These are phyloP conservation scores for Hydrochoerus hydrochaeris DNA, from an alignment of 2,113 vertebrate species.

Conservation along the genomic window DNA sequence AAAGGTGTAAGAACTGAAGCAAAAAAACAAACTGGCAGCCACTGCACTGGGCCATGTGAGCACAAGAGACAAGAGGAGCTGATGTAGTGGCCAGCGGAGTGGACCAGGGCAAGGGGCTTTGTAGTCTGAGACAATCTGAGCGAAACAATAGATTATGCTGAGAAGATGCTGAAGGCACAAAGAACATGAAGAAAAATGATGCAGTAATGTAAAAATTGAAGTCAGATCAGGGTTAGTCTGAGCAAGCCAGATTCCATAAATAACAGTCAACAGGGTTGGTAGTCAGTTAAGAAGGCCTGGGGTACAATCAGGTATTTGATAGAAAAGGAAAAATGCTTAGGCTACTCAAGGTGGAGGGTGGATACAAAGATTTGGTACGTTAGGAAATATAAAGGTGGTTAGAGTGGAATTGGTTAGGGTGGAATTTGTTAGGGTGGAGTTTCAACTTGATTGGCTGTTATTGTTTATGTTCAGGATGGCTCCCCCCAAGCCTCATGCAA, in stretches of 20 bases:
- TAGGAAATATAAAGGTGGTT: not conserved
- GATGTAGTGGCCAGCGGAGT: too few relatives aligned
- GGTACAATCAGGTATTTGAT: not conserved
- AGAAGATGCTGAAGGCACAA: not conserved
- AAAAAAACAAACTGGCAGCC: not conserved
- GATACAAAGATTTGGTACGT: not conserved
- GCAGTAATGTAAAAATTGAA: too few relatives aligned
- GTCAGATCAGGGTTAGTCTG: not conserved
- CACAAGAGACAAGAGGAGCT: not conserved
- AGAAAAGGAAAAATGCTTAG: not conserved
- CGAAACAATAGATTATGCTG: not conserved
- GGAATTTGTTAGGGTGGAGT: not conserved
- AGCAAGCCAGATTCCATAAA: not conserved
- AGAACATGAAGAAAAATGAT: not conserved
- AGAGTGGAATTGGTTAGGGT: not conserved
- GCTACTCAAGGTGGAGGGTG: not conserved
- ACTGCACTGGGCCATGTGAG: not conserved
- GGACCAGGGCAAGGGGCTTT: fast-evolving
- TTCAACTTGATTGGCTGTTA: not conserved
- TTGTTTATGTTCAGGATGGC: too few relatives aligned
- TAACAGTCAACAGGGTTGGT: not conserved
- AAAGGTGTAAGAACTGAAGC: not conserved
- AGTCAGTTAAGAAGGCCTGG: not conserved
- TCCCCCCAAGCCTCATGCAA: too few relatives aligned
- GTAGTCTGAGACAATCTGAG: not conserved